A percentile compares a stretch with the other conserved stretches of the same genome.
Conservation (phyloP, 2,113 vertebrate species). For the Pelecanus crispus region DNA sequence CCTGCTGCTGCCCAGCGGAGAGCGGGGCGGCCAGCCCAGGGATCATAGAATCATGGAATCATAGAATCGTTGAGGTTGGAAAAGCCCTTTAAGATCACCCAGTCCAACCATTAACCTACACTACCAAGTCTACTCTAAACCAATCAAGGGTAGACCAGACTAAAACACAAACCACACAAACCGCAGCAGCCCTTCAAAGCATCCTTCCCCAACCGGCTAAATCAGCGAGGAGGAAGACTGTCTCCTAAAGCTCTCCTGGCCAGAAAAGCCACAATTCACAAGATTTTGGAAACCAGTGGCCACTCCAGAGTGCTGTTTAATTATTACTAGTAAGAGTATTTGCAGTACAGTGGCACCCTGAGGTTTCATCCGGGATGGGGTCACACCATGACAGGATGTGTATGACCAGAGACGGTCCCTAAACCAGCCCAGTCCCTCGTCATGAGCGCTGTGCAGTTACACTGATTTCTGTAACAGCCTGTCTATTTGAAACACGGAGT, state of each 20-base stretch:
- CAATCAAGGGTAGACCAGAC: too few species aligned
- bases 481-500: not conserved
- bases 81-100: too few species aligned
- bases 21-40: not conserved
- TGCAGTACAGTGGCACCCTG: not conserved
- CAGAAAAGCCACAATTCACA: not conserved
- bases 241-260: not conserved
- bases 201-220: not conserved
- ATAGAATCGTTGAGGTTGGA: too few species aligned
- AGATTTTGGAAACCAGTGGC: not conserved
- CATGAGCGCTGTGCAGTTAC: not conserved
- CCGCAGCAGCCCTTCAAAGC: not conserved
- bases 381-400: not conserved
- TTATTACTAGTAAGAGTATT: not conserved
- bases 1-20: not conserved
- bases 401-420: too few species aligned
- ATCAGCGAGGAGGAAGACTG: not conserved
- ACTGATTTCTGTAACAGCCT: not conserved
- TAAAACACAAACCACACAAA: too few species aligned
- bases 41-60: too few species aligned
- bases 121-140: too few species aligned
- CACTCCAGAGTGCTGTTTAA: not conserved
- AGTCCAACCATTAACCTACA: too few species aligned
- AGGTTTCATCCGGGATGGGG: not conserved
- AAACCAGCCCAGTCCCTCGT: not conserved